Evolutionary conservation across 1,140 invertebrate species (phyloP), one percentile per base, ranked within the genome.

Genomic region (Antheraea pernyi): DNA sequence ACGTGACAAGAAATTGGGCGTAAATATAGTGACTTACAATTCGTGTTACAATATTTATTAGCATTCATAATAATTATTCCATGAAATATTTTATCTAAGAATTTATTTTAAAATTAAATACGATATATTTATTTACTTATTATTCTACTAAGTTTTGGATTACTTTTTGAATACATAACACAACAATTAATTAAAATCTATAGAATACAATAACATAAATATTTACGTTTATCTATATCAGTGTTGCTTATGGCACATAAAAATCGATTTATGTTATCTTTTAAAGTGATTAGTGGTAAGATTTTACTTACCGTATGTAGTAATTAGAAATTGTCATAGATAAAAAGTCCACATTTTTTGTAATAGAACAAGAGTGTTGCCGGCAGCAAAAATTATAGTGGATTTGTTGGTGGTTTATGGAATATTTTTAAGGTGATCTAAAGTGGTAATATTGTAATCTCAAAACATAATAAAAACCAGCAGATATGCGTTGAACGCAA

Each of bases 71-170:
- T 42, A 9, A 42, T 2, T 30, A 30, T 30, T 42, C 39, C 39
- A 42, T 42, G 39, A 42, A 3, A 42, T 7, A 42, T 42, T 42
- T 42, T 42, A 42, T 9, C 39, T 42, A 53, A 53, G 16, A 53
- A 16, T 6, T 53, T 11, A 42, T 53, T 16, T 16, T 16, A 53
- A 6, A 53, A 53, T 16, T 53, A 6, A 13, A 2, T 53, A 53
- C 13, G 16, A 53, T n/a, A 53, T 53, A 53, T 53, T 53, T 53
- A 53, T 53, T 53, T 53, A 53, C 46, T 53, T 53, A 53, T 13
- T 53, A 53, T 53, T 53, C 0, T 53, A 53, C 13, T 16, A 53
- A n/a, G 9, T 53, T 53, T 53, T 53, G 46, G 46, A 53, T 13
- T 53, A 53, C 0, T 53, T 53, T 53, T 0, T 16, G 11, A 16